These are phyloP conservation scores for Drosophila infuscata DNA, from an alignment of 2,888 invertebrate genomes.

Conservation along the genomic window DNA sequence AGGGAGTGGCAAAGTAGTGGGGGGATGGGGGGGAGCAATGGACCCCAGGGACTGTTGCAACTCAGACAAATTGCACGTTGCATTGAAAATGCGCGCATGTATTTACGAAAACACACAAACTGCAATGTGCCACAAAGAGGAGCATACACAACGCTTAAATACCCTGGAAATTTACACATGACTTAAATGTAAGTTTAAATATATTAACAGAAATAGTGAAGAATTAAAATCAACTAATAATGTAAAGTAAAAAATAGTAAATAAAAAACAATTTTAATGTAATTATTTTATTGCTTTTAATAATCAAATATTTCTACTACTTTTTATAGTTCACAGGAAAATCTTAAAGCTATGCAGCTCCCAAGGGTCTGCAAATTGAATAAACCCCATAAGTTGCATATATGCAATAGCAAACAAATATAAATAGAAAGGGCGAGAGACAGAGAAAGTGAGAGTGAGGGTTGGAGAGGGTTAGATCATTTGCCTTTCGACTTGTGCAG, in stretches of 20 bases:
- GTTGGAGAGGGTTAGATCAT: constrained; percentile 28
- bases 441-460: not conserved
- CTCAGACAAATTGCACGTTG: constrained; percentile 68
- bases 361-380: not conserved
- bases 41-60: constrained; percentile 27
- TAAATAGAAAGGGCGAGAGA: constrained; percentile 5
- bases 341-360: not conserved
- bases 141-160: constrained; percentile 8
- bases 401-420: constrained; percentile 24
- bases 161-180: constrained; percentile 25
- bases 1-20: not conserved
- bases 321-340: not conserved
- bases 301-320: not conserved
- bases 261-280: not conserved
- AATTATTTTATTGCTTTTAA: not conserved
- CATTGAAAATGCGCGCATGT: constrained; percentile 68
- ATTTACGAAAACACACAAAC: constrained; percentile 46
- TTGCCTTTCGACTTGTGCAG: constrained; percentile 47
- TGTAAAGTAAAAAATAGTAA: not conserved
- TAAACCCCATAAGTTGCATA: constrained; percentile 1
- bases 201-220: not conserved
- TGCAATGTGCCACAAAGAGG: constrained; percentile 3
- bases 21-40: not conserved
- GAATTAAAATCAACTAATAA: not conserved
- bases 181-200: not conserved